These are phyloP conservation scores for Drosophila sulfurigaster DNA, from an alignment of 1,140 invertebrate genomes.

Conservation along the genomic window DNA sequence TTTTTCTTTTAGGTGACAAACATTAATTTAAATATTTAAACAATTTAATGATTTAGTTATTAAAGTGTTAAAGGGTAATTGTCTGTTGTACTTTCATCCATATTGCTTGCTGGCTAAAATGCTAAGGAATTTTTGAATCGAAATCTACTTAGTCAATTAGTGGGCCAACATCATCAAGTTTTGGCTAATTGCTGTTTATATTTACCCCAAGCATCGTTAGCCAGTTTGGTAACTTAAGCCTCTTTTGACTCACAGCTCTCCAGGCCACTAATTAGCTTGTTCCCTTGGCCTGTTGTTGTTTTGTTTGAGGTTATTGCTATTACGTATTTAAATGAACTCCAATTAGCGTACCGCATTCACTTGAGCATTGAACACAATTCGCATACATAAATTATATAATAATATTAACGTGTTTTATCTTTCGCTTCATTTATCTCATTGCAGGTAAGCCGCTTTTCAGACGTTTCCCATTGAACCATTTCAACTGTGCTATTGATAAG, in stretches of 20 bases:
- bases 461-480: slow-evolving; percentile 45
- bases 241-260: slow-evolving; percentile 1
- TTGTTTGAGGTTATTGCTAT: slow-evolving; percentile 23
- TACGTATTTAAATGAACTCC: slow-evolving; percentile 62
- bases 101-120: slow-evolving; percentile 25
- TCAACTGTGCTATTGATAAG: slow-evolving; percentile 35
- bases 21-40: not conserved
- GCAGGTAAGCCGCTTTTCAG: slow-evolving; percentile 73
- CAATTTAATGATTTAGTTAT: not conserved
- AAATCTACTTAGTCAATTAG: slow-evolving; percentile 45
- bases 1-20: too few relatives aligned
- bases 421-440: slow-evolving; percentile 56
- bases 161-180: slow-evolving; percentile 38
- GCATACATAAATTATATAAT: slow-evolving; percentile 40
- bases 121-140: slow-evolving; percentile 27
- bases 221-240: slow-evolving; percentile 50
- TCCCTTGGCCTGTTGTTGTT: slow-evolving; percentile 11
- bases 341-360: slow-evolving; percentile 58
- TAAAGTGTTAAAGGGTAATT: not conserved
- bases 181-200: slow-evolving; percentile 64
- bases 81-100: not conserved
- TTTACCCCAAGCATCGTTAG: slow-evolving; percentile 35
- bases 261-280: slow-evolving; percentile 21
- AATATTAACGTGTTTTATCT: slow-evolving; percentile 56
- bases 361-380: slow-evolving; percentile 2